Evolutionary conservation across 2,888 invertebrate genomes (phyloP).

Genomic region (Eristalinus sepulchralis): DNA sequence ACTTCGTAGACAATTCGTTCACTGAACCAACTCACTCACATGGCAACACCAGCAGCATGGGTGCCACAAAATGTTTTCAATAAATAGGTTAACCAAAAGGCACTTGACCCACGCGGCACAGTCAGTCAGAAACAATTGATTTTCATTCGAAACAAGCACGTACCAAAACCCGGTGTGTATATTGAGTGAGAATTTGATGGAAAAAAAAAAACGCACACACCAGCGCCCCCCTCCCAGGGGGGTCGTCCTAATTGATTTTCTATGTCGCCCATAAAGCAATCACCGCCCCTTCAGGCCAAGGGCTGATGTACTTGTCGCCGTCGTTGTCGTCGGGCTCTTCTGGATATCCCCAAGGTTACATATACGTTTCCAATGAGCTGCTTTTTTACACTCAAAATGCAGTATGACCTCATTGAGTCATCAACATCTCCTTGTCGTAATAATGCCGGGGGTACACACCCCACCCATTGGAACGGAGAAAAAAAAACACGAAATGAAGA

Average conservation of each 20-base stretch:
- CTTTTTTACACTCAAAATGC: conserved; percentile 36
- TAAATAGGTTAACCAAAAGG: conserved; percentile 57
- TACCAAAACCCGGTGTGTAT: not conserved
- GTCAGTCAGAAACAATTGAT: conserved; percentile 34
- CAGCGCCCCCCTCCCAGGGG: not conserved
- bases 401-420: conserved; percentile 64
- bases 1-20: not conserved
- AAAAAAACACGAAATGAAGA: not conserved
- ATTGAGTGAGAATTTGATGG: conserved; percentile 17
- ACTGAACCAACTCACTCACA: not conserved
- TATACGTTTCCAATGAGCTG: not conserved
- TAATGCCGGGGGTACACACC: not conserved
- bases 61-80: not conserved
- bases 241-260: conserved; percentile 12
- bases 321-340: not conserved
- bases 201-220: not conserved
- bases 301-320: not conserved
- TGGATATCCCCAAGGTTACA: conserved; percentile 47
- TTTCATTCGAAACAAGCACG: not conserved
- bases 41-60: conserved; percentile 7
- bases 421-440: conserved; percentile 1
- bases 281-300: not conserved
- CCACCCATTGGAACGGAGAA: not conserved
- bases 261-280: not conserved
- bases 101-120: conserved; percentile 50